Conservation (phyloP, 2,113 vertebrate genomes). For the Barbus barbus region DNA sequence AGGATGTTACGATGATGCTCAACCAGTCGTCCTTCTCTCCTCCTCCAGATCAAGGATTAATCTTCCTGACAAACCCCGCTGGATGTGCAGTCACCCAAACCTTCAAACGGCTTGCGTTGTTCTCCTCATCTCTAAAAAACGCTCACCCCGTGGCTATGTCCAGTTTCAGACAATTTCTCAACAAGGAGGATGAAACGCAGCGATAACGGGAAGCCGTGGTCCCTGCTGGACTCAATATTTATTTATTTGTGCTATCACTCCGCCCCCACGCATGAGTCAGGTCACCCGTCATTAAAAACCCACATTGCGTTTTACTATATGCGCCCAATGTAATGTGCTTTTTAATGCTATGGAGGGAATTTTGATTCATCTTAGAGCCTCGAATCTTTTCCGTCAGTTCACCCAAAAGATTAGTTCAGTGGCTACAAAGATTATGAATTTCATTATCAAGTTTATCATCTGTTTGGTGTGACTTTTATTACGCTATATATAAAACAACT, state of each 20-base stretch:
- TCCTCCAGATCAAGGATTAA: slow-evolving; percentile 56
- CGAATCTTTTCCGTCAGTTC: neutral
- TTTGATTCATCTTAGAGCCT: neutral
- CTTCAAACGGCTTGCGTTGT: slow-evolving; percentile 30
- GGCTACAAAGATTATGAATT: neutral
- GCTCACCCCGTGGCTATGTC: slow-evolving; percentile 48
- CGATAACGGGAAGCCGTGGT: slow-evolving; percentile 51
- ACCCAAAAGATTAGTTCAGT: neutral
- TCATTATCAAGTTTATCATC: neutral
- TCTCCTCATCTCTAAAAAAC: slow-evolving; percentile 54
- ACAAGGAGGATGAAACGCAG: slow-evolving; percentile 48
- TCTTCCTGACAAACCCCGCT: slow-evolving; percentile 68
- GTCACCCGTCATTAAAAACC: slow-evolving; percentile 64
- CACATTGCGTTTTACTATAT: slow-evolving; percentile 42
- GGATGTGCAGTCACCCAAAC: slow-evolving; percentile 58
- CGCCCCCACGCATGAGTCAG: slow-evolving; percentile 64
- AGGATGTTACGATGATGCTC: slow-evolving; percentile 62
- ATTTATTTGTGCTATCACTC: slow-evolving; percentile 64
- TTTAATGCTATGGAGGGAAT: neutral
- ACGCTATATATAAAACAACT: neutral
- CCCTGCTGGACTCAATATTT: slow-evolving; percentile 60
- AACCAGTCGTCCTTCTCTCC: slow-evolving; percentile 53
- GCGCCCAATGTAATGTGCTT: neutral
- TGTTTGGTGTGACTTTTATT: neutral
- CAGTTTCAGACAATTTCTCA: slow-evolving; percentile 50